phyloP scores from a whole-genome alignment of 2,113 vertebrate genomes.

The Periophthalmus modestus region DNA sequence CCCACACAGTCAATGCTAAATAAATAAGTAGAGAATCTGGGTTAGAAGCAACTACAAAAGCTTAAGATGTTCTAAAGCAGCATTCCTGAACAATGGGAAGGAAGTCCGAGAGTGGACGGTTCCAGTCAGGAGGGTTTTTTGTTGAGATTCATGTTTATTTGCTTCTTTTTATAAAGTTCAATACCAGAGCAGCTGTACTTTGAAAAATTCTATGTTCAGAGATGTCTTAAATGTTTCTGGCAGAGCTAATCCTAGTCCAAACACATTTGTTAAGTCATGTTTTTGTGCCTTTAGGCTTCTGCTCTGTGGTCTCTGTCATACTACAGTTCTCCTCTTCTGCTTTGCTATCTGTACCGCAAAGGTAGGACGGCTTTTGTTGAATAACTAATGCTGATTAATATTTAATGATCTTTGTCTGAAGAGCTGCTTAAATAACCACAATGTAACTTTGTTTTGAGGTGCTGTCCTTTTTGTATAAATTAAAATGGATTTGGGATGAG shows the following conservation, averaged over 20 bases:
- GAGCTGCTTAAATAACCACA: background rate
- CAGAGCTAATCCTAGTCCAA: background rate
- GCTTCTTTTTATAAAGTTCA: too few relatives aligned
- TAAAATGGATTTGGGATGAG: background rate
- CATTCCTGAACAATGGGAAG: too few relatives aligned
- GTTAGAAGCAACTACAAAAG: too few relatives aligned
- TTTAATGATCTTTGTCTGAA: background rate
- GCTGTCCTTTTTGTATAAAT: background rate
- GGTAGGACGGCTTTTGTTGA: constrained; percentile 66
- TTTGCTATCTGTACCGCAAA: constrained; percentile 91
- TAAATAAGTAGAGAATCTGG: too few relatives aligned
- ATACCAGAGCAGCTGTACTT: too few relatives aligned
- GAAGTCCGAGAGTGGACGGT: too few relatives aligned
- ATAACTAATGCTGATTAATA: background rate
- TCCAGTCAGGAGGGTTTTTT: too few relatives aligned
- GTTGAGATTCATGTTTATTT: too few relatives aligned
- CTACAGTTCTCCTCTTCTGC: constrained; percentile 87
- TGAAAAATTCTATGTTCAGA: too few relatives aligned
- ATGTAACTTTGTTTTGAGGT: background rate
- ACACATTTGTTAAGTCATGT: constrained; percentile 24
- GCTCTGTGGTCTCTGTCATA: constrained; percentile 89
- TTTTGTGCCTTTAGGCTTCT: constrained; percentile 79
- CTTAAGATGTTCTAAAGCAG: too few relatives aligned
- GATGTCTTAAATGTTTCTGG: too few relatives aligned
- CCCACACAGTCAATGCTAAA: too few relatives aligned